Evolutionary conservation across 2,113 vertebrate species (phyloP).

Genomic region (Mionectes macconnelli): DNA sequence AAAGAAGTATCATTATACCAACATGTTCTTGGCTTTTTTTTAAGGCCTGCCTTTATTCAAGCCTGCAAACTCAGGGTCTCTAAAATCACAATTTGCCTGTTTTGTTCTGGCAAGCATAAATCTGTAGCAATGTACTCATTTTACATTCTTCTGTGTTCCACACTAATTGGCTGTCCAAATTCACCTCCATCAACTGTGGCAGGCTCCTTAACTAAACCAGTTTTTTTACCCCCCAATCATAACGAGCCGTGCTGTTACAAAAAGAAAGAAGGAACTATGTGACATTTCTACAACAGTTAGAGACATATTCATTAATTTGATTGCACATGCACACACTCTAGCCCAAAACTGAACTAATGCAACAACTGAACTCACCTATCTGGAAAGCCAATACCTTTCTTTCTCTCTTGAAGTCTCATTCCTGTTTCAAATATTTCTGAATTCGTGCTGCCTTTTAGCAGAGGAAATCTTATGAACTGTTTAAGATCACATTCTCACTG

Average conservation of each 20-base stretch:
- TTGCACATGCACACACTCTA: not conserved
- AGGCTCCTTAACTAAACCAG: conserved; percentile 20
- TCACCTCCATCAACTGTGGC: not conserved
- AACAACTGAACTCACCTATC: not conserved
- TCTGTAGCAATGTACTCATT: conserved; percentile 33
- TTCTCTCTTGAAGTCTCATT: not conserved
- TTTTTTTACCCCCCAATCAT: not conserved
- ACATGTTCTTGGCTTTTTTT: not conserved
- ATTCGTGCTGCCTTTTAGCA: not conserved
- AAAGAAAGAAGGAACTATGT: not conserved
- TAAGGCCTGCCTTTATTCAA: not conserved
- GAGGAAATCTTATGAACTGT: conserved; percentile 37
- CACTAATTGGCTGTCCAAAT: conserved; percentile 25
- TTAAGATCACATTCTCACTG: conserved; percentile 21
- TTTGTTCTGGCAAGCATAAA: conserved; percentile 52
- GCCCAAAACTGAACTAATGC: not conserved
- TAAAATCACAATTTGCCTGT: conserved; percentile 20
- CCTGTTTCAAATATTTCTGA: conserved; percentile 18
- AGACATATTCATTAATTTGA: not conserved
- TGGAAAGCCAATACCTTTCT: not conserved
- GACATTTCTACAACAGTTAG: not conserved
- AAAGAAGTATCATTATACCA: conserved; percentile 10
- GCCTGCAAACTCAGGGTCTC: not conserved
- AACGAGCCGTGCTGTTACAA: not conserved
- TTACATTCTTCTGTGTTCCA: conserved; percentile 21